phyloP scores from a whole-genome alignment of 2,797 vertebrate species.

The Echeneis naucrates region DNA sequence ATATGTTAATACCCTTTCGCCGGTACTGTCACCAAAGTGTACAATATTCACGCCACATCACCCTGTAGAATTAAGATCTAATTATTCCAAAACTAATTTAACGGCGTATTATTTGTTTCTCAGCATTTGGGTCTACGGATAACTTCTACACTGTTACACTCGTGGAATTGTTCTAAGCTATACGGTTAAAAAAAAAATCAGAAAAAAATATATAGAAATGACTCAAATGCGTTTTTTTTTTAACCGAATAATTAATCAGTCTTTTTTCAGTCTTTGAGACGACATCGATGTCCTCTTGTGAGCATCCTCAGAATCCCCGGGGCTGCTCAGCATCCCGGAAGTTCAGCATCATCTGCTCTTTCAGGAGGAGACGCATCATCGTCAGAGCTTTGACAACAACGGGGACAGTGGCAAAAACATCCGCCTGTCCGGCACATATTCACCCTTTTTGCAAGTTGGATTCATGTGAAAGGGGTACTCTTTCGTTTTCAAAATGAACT shows the following conservation, averaged over 20 bases:
- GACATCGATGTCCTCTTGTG: neutral
- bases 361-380: constrained; percentile 76
- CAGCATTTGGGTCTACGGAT: neutral
- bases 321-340: constrained; percentile 77
- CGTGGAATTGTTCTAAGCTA: neutral
- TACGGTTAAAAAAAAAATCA: too few species aligned
- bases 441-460: constrained; percentile 24
- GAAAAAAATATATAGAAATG: neutral
- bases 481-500: constrained; percentile 8
- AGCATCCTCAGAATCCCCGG: constrained; percentile 56
- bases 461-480: constrained; percentile 60
- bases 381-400: constrained; percentile 71
- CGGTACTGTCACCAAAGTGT: too few species aligned
- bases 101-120: neutral
- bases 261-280: neutral
- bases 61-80: too few species aligned
- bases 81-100: neutral
- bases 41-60: too few species aligned
- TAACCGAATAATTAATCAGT: neutral
- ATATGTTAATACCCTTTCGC: constrained; percentile 24
- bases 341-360: constrained; percentile 67
- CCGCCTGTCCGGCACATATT: constrained; percentile 37
- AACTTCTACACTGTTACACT: neutral
- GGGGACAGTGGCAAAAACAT: constrained; percentile 54
- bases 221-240: too few species aligned